These are phyloP conservation scores for Drosophila orosa DNA, from an alignment of 1,140 invertebrate genomes.

Conservation along the genomic window DNA sequence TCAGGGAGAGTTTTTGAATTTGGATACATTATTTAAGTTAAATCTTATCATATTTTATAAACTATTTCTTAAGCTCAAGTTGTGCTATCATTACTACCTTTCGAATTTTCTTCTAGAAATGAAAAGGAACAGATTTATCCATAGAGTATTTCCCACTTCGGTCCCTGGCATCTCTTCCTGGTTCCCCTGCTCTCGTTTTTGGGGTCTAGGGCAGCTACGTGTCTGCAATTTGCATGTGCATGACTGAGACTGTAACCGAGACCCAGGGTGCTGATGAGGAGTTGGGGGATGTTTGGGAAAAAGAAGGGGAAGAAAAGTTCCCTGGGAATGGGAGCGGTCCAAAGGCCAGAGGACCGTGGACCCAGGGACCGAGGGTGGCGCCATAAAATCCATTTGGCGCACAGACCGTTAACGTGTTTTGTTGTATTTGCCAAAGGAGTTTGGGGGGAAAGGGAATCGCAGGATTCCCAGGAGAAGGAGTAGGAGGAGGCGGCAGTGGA, in stretches of 20 bases:
- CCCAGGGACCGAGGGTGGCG: conserved; percentile 29
- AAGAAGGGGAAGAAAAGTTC: neutral
- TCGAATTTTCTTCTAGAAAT: neutral
- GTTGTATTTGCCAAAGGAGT: conserved; percentile 27
- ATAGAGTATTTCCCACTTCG: conserved; percentile 10
- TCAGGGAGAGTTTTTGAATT: neutral
- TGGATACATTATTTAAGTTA: neutral
- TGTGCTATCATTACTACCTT: neutral
- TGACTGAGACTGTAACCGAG: conserved; percentile 52
- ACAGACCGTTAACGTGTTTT: conserved; percentile 68
- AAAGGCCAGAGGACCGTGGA: conserved; percentile 10
- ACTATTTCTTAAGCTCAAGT: neutral
- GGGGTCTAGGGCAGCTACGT: conserved; percentile 66
- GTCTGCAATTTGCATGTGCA: conserved; percentile 81
- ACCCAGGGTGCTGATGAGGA: conserved; percentile 30
- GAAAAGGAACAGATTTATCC: neutral
- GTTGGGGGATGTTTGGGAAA: neutral
- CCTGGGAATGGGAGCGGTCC: conserved; percentile 13
- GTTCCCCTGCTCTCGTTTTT: conserved; percentile 9
- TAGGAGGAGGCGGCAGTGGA: conserved; percentile 1
- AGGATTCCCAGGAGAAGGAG: conserved; percentile 3
- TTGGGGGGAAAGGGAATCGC: conserved; percentile 4
- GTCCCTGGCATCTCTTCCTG: neutral
- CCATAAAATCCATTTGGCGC: conserved; percentile 79
- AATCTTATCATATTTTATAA: neutral